Percentiles rank a stretch among this genome's conserved stretches.
These are phyloP conservation scores for Sitta europaea DNA, from an alignment of 2,113 vertebrate species.

Conservation along the genomic window DNA sequence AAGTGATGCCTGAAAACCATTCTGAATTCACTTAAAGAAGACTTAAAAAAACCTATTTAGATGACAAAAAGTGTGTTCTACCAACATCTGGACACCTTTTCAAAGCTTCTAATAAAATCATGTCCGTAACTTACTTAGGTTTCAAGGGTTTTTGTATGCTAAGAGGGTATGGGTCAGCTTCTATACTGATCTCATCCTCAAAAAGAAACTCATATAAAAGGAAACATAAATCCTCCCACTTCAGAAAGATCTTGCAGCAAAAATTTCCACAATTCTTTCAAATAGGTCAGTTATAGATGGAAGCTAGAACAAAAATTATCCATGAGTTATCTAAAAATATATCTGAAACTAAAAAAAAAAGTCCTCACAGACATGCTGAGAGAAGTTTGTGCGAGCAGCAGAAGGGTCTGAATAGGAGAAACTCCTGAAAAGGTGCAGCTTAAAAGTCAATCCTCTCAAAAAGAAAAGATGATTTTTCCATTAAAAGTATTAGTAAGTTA, in stretches of 20 bases:
- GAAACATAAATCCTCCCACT: neutral
- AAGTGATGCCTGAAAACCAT: neutral
- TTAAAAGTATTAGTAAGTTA: neutral
- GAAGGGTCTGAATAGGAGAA: neutral
- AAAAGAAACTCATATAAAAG: neutral
- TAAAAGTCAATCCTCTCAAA: neutral
- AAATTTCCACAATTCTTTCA: conserved; percentile 8
- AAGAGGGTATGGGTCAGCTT: neutral
- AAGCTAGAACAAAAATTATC: conserved; percentile 2
- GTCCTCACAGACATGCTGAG: neutral
- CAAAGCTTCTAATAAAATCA: neutral
- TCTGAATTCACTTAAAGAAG: neutral
- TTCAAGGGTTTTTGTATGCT: neutral
- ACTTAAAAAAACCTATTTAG: neutral
- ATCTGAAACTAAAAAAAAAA: neutral
- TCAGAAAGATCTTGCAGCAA: neutral
- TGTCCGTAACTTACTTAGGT: neutral
- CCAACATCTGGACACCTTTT: neutral
- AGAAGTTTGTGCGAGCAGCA: neutral
- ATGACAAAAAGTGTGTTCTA: neutral
- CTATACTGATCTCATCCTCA: neutral
- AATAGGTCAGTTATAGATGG: conserved; percentile 40
- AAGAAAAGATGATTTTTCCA: neutral
- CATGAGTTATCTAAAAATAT: conserved; percentile 22
- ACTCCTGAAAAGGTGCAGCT: neutral